Evolutionary conservation across 1,140 invertebrate genomes (phyloP).

Genomic region (Eubasilissa regina): DNA sequence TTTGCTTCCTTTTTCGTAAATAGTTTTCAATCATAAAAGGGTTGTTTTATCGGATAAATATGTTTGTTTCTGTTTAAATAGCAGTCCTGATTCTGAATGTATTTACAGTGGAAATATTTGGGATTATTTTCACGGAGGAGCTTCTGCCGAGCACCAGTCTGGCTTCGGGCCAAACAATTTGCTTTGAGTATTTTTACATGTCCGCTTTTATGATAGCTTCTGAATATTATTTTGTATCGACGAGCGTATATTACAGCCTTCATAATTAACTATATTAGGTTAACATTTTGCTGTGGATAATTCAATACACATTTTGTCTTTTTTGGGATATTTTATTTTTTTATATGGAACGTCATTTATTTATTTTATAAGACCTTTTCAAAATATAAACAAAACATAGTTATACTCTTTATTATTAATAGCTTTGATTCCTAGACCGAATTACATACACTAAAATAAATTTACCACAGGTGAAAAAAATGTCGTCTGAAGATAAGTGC

Average conservation of each 20-base stretch:
- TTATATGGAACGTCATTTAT: too few species aligned
- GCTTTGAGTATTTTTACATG: constrained; percentile 32
- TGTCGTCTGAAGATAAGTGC: too few species aligned
- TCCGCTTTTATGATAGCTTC: constrained; percentile 40
- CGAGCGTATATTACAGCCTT: constrained; percentile 4
- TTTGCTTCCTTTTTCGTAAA: constrained; percentile 18
- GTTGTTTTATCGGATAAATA: constrained; percentile 41
- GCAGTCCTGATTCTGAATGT: constrained; percentile 27
- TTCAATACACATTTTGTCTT: too few species aligned
- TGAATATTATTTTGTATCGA: constrained; percentile 34
- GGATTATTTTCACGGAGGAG: constrained; percentile 27
- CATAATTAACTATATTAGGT: constrained; percentile 12
- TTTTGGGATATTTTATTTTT: too few species aligned
- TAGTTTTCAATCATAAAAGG: constrained; percentile 16
- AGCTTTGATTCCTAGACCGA: too few species aligned
- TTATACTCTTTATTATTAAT: too few species aligned
- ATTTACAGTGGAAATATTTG: constrained; percentile 27
- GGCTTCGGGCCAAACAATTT: constrained; percentile 35
- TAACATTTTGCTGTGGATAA: background rate
- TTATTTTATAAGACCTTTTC: too few species aligned
- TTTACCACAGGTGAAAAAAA: too few species aligned
- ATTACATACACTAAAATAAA: too few species aligned
- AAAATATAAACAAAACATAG: too few species aligned
- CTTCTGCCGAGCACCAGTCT: background rate
- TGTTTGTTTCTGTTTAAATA: constrained; percentile 42